Evolutionary conservation across 2,888 invertebrate species (phyloP).

Genomic region (Anodontia alba): DNA sequence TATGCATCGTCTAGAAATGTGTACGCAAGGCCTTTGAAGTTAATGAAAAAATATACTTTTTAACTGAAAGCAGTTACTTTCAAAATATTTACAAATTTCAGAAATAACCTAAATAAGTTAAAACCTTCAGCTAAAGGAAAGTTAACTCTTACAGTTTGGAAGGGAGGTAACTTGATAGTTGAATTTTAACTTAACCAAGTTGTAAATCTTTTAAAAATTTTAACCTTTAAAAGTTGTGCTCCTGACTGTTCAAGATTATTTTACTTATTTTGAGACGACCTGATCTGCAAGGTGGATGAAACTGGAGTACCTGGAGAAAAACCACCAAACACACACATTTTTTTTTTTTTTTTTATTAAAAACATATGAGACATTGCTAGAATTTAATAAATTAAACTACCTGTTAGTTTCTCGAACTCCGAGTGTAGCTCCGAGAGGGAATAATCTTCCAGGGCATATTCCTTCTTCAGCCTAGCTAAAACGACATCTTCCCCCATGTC

Average conservation of each 20-base stretch:
- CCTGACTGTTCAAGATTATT: background rate
- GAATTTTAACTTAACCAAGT: too few relatives aligned
- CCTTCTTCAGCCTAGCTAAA: constrained; percentile 29
- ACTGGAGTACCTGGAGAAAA: background rate
- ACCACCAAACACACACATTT: too few relatives aligned
- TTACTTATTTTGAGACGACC: background rate
- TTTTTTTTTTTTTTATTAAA: too few relatives aligned
- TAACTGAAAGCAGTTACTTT: too few relatives aligned
- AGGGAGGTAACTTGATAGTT: too few relatives aligned
- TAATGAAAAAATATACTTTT: too few relatives aligned
- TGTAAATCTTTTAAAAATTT: background rate
- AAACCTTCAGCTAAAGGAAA: too few relatives aligned
- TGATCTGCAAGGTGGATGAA: background rate
- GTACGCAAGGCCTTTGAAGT: too few relatives aligned
- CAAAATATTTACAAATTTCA: too few relatives aligned
- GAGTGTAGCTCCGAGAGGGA: constrained; percentile 6
- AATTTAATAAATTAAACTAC: background rate
- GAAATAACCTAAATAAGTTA: too few relatives aligned
- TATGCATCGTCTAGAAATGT: too few relatives aligned
- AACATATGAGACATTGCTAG: background rate
- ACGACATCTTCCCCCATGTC: background rate
- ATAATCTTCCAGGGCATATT: constrained; percentile 20
- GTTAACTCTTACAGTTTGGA: too few relatives aligned
- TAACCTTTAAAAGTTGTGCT: background rate
- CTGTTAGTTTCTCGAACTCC: constrained; percentile 21